Evolutionary conservation across 2,797 vertebrate genomes (phyloP).

Genomic region (Rhinichthys osculus): DNA sequence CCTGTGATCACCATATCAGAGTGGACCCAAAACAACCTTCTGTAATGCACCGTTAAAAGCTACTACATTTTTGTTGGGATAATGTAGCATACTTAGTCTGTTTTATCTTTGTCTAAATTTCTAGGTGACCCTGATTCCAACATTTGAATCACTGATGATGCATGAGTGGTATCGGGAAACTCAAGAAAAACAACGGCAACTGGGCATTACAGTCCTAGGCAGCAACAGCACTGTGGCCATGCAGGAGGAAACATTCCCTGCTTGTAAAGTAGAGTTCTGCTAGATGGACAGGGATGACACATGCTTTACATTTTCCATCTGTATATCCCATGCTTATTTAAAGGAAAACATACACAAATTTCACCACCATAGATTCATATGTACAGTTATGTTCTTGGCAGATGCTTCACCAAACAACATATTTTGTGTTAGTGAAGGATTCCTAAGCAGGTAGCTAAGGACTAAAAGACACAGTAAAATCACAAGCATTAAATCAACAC

Average conservation of each 20-base stretch:
- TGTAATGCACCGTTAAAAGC: background rate
- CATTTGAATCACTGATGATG: conserved; percentile 76
- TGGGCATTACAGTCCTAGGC: conserved; percentile 89
- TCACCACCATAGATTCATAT: background rate
- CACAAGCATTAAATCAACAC: background rate
- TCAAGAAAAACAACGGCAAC: conserved; percentile 80
- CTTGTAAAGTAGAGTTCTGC: conserved; percentile 97
- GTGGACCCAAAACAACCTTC: background rate
- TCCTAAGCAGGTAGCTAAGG: background rate
- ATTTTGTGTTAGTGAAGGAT: background rate
- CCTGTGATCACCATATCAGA: background rate
- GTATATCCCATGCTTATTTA: conserved; percentile 1
- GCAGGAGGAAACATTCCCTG: conserved; percentile 96
- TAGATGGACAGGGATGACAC: background rate
- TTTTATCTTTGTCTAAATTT: conserved; percentile 24
- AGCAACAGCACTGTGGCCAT: conserved; percentile 96
- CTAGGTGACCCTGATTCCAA: conserved; percentile 63
- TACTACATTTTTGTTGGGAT: background rate
- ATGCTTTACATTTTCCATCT: background rate
- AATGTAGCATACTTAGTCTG: background rate
- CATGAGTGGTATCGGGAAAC: conserved; percentile 94
- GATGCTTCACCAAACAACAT: conserved; percentile 3
- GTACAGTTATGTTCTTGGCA: background rate
- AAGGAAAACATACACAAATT: conserved; percentile 12
- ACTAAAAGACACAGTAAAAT: background rate